phyloP scores from a whole-genome alignment of 2,113 vertebrate species.

The Neoarius graeffei region DNA sequence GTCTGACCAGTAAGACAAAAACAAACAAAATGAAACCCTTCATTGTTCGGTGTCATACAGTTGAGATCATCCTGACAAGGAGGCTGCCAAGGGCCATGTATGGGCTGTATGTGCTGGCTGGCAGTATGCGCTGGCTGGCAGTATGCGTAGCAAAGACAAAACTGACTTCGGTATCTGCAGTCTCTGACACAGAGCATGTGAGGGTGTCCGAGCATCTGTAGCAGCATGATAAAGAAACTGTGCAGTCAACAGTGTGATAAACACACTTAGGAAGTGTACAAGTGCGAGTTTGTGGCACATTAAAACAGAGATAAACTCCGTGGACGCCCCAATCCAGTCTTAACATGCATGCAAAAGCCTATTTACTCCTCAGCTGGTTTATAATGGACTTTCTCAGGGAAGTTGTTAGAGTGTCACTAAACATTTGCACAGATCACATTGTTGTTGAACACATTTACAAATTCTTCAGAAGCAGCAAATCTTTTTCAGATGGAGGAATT shows the following conservation, averaged over 20 bases:
- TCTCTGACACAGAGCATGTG: neutral
- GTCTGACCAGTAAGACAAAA: neutral
- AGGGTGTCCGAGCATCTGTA: neutral
- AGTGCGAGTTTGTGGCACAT: neutral
- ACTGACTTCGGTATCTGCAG: neutral
- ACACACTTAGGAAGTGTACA: neutral
- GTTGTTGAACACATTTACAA: neutral
- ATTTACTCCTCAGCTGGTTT: neutral
- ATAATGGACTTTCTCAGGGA: neutral
- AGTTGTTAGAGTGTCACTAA: neutral
- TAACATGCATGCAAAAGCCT: neutral
- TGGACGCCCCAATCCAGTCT: too few relatives aligned
- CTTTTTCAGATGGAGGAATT: neutral
- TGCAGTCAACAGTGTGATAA: slow-evolving; percentile 13
- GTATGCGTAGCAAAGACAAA: neutral
- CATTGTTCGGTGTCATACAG: neutral
- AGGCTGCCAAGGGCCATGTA: neutral
- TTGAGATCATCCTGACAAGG: neutral
- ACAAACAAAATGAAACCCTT: neutral
- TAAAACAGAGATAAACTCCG: neutral
- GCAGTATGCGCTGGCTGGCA: neutral
- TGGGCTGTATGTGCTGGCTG: neutral
- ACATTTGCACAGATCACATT: neutral
- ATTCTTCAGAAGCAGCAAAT: neutral
- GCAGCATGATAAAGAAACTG: neutral